Evolutionary conservation across 2,888 invertebrate species (phyloP), one percentile per base, ranked within the genome.

Genomic region (Drosophila mettleri): DNA sequence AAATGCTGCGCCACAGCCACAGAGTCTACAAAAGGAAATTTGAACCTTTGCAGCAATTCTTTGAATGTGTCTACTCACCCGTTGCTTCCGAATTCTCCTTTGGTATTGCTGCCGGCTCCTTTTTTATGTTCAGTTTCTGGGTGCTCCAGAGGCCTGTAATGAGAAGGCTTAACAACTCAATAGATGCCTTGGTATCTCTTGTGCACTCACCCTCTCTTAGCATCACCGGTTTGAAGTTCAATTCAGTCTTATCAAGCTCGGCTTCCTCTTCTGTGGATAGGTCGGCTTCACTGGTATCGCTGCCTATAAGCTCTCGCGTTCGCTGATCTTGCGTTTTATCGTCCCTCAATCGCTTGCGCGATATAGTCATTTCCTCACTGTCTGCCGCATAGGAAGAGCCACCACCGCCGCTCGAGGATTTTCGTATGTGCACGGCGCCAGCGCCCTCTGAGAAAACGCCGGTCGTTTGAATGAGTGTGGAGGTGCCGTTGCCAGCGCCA

Each of bases 391-490:
- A 90, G 0, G 71, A 59, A 0, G 88, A 72, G 8, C 84, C 75
- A 1, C 85, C 74, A 0, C 89, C 78, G 12, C 45, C 16, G 16
- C 27, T 45, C 0, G 79, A 66, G 0, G 83, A 66, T 55, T 86
- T 88, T 0, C 90, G 89, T 43, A 87, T 33, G 39, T 88, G 82
- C 1, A 86, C 66, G 2, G 88, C 89, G 1, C 91, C 92, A 10
- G 91, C 91, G 22, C 92, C 92, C 58, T 92, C 92, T 0, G 92
- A 92, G 60, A 92, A 92, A 0, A 92, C 86, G 6, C 92, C 92
- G 1, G 91, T 73, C 0, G 92, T 92, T 76, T 92, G 92, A 29
- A 92, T 90, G 0, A 92, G 76, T 5, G 89, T 64, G 0, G 86
- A 81, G 20, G 79, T 82, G n/a, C 80, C 89, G 33, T 80, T 84